Percentiles rank a stretch among this genome's conserved stretches.
Evolutionary conservation across 2,888 invertebrate genomes (phyloP).

Genomic region (Pinctada fucata): DNA sequence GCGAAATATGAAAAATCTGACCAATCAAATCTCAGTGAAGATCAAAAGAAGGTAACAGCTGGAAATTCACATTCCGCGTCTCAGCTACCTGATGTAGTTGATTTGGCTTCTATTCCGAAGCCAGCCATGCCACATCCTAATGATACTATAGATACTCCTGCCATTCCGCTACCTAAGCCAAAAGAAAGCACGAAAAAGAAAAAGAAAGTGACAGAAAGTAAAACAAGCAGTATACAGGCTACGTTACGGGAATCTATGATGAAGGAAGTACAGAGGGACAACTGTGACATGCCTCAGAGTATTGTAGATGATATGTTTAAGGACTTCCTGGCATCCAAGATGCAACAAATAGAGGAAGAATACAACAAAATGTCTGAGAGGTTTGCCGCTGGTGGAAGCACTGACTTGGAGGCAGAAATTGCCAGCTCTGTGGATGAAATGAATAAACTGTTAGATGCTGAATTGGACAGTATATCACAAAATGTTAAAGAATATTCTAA

Average conservation of each 20-base stretch:
- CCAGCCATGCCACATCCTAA: too few species aligned
- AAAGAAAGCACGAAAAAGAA: neutral
- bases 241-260: constrained; percentile 19
- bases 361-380: constrained; percentile 38
- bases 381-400: constrained; percentile 11
- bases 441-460: constrained; percentile 62
- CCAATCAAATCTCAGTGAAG: neutral
- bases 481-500: constrained; percentile 21
- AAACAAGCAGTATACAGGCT: neutral
- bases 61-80: neutral
- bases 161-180: neutral
- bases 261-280: constrained; percentile 8
- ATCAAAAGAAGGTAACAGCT: neutral
- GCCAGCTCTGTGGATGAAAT: constrained; percentile 61
- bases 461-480: constrained; percentile 53
- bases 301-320: constrained; percentile 69
- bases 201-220: neutral
- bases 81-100: neutral
- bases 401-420: constrained; percentile 24
- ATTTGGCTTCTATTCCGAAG: neutral
- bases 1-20: neutral
- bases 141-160: too few species aligned
- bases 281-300: constrained; percentile 35
- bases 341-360: constrained; percentile 51
- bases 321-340: constrained; percentile 64